Percentiles rank a stretch among this genome's conserved stretches.
phyloP scores from a whole-genome alignment of 1,140 invertebrate genomes.

The Teleogryllus occipitalis region DNA sequence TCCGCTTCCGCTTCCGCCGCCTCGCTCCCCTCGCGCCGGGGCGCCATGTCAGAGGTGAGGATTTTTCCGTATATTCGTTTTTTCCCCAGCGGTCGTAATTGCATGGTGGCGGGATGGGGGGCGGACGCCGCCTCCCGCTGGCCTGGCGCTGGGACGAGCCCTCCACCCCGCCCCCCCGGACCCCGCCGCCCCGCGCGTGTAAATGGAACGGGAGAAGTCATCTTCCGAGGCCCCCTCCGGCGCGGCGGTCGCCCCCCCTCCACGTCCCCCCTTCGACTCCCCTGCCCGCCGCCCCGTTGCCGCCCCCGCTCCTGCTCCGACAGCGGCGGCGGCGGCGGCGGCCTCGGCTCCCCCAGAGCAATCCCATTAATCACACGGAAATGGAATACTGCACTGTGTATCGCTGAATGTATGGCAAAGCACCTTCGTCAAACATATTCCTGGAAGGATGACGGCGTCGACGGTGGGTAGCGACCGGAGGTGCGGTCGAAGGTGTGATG shows the following conservation, averaged over 20 bases:
- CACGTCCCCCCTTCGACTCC: background rate
- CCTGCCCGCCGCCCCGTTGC: no score
- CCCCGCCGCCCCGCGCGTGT: background rate
- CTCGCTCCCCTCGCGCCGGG: background rate
- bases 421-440: no score
- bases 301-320: background rate
- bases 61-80: background rate
- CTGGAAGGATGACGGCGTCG: no score
- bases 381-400: background rate
- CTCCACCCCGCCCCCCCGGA: no score
- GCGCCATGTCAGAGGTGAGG: background rate
- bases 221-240: background rate
- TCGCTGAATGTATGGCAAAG: background rate
- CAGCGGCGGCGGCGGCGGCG: no score
- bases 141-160: background rate
- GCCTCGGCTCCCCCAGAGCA: background rate
- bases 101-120: background rate
- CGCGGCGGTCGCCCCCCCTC: background rate
- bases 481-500: no score
- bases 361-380: slow-evolving; percentile 3
- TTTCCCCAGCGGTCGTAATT: background rate
- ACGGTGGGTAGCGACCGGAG: no score
- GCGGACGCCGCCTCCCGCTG: no score
- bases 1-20: background rate
- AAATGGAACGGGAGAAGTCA: slow-evolving; percentile 3